These are phyloP conservation scores for Dasypogon diadema DNA, from an alignment of 2,888 invertebrate genomes.

Conservation along the genomic window DNA sequence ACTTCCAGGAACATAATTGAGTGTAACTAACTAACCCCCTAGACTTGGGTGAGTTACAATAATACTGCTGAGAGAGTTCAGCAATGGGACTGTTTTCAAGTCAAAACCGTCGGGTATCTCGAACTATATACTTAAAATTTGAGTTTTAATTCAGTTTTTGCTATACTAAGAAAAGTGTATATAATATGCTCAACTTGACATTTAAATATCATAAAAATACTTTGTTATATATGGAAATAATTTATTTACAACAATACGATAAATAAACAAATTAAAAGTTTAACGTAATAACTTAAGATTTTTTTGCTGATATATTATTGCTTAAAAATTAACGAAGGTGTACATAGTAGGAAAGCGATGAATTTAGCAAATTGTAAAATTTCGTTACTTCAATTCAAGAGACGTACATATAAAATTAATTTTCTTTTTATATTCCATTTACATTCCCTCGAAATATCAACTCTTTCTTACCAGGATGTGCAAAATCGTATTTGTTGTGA, in stretches of 20 bases:
- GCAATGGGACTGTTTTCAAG: too few relatives aligned
- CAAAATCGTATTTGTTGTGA: background rate
- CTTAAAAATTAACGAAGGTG: background rate
- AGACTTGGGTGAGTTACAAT: too few relatives aligned
- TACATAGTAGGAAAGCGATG: background rate
- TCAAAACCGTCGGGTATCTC: too few relatives aligned
- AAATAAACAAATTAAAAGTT: slow-evolving; percentile 45
- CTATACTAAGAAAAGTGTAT: too few relatives aligned
- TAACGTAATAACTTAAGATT: slow-evolving; percentile 41
- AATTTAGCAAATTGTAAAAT: background rate
- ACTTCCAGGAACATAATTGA: too few relatives aligned
- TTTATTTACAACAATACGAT: slow-evolving; percentile 50
- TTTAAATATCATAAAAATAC: too few relatives aligned
- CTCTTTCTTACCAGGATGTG: background rate
- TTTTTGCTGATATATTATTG: slow-evolving; percentile 11
- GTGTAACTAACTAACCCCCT: too few relatives aligned
- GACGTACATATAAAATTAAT: background rate
- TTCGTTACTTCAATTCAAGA: background rate
- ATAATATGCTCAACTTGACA: too few relatives aligned
- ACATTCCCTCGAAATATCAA: background rate
- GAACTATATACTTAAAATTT: too few relatives aligned
- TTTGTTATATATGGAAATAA: slow-evolving; percentile 42
- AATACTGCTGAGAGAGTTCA: too few relatives aligned
- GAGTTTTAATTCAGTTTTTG: too few relatives aligned
- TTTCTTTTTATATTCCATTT: background rate